Base-by-base conservation (phyloP, 2,113 vertebrate genomes). In the Spea multiplicata region DNA sequence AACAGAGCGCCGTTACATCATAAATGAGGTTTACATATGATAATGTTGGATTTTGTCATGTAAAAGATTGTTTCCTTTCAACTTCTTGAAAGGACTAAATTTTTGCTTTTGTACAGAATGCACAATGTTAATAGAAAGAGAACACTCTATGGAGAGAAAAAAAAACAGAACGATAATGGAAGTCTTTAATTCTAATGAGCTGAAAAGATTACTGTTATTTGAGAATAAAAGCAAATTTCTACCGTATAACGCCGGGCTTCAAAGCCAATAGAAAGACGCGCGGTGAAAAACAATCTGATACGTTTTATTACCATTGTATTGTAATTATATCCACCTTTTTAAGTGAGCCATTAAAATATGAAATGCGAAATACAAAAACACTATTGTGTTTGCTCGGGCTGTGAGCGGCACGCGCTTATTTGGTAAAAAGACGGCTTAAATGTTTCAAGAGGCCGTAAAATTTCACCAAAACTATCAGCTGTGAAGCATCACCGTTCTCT, bases 1-100 rank as follows among this genome's bases (percentile, higher is more conserved):
- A 91, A 90, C 80, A 88, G 82, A 82, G 85, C 87, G 84, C 84
- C 84, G 86, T 88, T 90, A 85, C 87, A 86, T 84, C 86, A 84
- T 75, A 88, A 91, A 91, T 90, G 87, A 89, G 87, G 87, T 91
- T 90, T 91, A 88, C 84, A 85, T 87, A 89, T 86, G 86, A 88
- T 88, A 91, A 88, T 88, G 84, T 83, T 87, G 85, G 84, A 88
- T 89, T 30, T 90, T 91, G 85, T 88, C 87, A 86, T 84, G 81
- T 86, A 88, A 88, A 86, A 88, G 84, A 90, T 85, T 85, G 73
- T 84, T 86, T 85, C 83, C 76, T 89, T 88, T 90, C 85, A 88
- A 85, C 62, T 83, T 57, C 75, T 81, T 88, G 83, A 88, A 89
- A 90, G 71, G 84, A 85, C 82, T 85, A 87, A 87, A 88, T 89